Base-by-base conservation (phyloP, 2,113 vertebrate genomes). In the Epinephelus moara region DNA sequence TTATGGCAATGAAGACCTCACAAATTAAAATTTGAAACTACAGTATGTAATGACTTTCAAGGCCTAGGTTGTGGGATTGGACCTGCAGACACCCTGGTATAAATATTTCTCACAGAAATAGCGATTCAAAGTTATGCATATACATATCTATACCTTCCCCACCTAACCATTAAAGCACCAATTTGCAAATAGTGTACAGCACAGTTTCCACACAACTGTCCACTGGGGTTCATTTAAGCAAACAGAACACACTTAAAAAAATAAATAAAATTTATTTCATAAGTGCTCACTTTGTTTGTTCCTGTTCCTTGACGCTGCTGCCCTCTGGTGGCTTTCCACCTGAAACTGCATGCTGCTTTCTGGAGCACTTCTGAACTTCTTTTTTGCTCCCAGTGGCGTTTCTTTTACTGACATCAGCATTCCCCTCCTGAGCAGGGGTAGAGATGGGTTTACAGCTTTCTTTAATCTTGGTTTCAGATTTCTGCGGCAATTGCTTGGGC, bases 291-390 rank as follows among this genome's bases (percentile, higher is more conserved):
- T 59, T 77, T 52, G 70, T 50, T 62, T 84, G 70, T 30, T 75
- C 72, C 30, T 50, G 80, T 59, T 68, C 57, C 37, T 83, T 81
- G 78, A 42, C 71, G 80, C 61, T 92, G 88, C 81, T 90, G 92
- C 91, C 91, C 91, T 87, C 94, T 94, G 33, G 79, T 92, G 93
- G 80, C 49, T 30, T 12, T 5, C 4, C 78, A 61, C 19, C 8
- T 17, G 56, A 17, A 79, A 47, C 30, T 83, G 72, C 73, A 71
- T 0, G 17, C 50, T 81, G 78, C 33, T 85, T 89, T 60, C 40
- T 89, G 37, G 64, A 23, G 1, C 6, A 3, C 7, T 1, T 52
- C 33, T 78, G 49, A 27, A 42, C 69, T 66, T 68, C 81, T 70
- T 81, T 81, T 76, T 70, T 86, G 30, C 49, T 69, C 59, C 17